Evolutionary conservation across 2,888 invertebrate genomes (phyloP).

Genomic region (Lumbricus terrestris): DNA sequence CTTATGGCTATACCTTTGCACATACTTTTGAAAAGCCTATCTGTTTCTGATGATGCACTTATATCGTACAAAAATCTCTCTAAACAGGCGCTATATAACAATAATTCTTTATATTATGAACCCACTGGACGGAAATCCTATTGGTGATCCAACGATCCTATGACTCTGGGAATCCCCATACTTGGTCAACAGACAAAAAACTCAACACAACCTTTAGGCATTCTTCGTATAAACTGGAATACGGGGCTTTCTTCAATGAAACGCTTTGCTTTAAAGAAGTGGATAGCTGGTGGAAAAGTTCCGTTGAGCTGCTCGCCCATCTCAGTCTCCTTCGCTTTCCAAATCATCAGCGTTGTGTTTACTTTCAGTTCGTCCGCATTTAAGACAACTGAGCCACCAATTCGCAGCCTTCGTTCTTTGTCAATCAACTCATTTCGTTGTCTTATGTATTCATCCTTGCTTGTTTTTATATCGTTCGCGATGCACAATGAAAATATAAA

Average conservation of each 20-base stretch:
- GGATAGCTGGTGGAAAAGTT: slow-evolving; percentile 34
- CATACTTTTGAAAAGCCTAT: no score
- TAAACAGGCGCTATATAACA: no score
- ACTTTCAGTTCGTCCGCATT: slow-evolving; percentile 40
- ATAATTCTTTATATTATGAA: no score
- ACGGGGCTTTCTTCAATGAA: slow-evolving; percentile 43
- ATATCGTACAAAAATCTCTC: no score
- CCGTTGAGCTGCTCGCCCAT: neutral
- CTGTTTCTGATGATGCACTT: no score
- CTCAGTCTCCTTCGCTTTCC: slow-evolving; percentile 37
- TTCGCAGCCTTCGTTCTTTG: slow-evolving; percentile 36
- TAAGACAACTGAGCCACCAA: slow-evolving; percentile 42
- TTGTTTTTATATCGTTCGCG: neutral
- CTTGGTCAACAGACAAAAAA: neutral
- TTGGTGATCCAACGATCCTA: no score
- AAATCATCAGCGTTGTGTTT: slow-evolving; percentile 39
- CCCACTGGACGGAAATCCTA: neutral
- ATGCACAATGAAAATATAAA: neutral
- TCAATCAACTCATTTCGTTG: slow-evolving; percentile 32
- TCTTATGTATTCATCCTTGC: slow-evolving; percentile 25
- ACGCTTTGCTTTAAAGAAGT: slow-evolving; percentile 38
- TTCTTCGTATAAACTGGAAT: slow-evolving; percentile 43
- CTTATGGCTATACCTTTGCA: no score
- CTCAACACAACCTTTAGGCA: slow-evolving; percentile 46
- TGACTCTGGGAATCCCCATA: neutral